Conservation (phyloP, 1,140 invertebrate genomes). For the Cotesia typhae region DNA sequence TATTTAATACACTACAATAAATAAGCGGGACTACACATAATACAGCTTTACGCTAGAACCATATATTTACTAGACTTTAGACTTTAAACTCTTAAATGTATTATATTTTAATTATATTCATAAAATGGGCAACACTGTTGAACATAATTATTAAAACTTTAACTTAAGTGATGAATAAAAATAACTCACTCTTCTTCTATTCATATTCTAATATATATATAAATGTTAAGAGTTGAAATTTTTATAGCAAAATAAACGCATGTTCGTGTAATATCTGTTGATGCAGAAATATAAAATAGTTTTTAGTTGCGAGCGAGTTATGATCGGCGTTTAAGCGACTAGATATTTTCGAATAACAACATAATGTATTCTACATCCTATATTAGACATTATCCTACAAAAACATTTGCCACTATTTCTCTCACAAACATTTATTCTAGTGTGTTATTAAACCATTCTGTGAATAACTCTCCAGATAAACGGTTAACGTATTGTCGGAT, state of each 20-base stretch:
- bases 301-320: conserved; percentile 10
- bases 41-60: not conserved
- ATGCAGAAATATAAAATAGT: conserved; percentile 4
- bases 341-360: not conserved
- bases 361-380: not conserved
- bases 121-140: too few relatives aligned
- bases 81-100: too few relatives aligned
- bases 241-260: too few relatives aligned
- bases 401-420: conserved; percentile 23
- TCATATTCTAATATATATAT: too few relatives aligned
- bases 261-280: too few relatives aligned
- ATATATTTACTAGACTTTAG: too few relatives aligned
- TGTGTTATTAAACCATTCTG: conserved; percentile 52
- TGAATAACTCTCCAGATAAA: conserved; percentile 49
- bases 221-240: too few relatives aligned
- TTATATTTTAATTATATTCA: too few relatives aligned
- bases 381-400: not conserved
- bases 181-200: too few relatives aligned
- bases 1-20: not conserved
- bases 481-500: conserved; percentile 46
- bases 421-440: conserved; percentile 43
- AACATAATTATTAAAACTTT: too few relatives aligned
- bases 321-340: not conserved
- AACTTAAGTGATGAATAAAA: too few relatives aligned
- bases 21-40: not conserved